Evolutionary conservation across 2,113 vertebrate species (phyloP).

Genomic region (Pogonocichla stellata): DNA sequence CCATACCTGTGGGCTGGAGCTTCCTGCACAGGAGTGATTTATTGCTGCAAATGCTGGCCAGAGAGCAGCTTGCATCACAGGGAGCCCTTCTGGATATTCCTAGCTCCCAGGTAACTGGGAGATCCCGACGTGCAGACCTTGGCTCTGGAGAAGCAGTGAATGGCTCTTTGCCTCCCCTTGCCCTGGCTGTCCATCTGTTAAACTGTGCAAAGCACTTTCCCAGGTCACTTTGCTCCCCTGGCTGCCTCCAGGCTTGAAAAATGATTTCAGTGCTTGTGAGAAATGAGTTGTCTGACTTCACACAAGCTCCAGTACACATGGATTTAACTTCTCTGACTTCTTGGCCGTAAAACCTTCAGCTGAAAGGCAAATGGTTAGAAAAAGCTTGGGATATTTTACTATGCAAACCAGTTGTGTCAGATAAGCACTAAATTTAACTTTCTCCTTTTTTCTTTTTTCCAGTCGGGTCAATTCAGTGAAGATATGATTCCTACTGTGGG

Average conservation of each 20-base stretch:
- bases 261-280: not conserved
- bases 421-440: not conserved
- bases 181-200: not conserved
- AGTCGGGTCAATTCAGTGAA: constrained; percentile 88
- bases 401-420: not conserved
- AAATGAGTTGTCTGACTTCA: not conserved
- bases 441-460: not conserved
- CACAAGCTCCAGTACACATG: not conserved
- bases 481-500: constrained; percentile 89
- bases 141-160: not conserved
- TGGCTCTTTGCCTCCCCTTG: not conserved
- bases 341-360: not conserved
- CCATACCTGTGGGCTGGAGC: not conserved
- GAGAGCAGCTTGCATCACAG: constrained; percentile 8
- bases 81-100: not conserved
- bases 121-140: not conserved
- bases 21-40: not conserved
- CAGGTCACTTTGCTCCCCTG: not conserved
- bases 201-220: not conserved
- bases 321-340: not conserved
- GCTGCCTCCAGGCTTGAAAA: not conserved
- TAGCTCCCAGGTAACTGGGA: not conserved
- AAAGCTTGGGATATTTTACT: not conserved
- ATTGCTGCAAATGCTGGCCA: not conserved
- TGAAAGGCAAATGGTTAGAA: not conserved